A percentile compares a stretch with the other conserved stretches of the same genome.
Evolutionary conservation across 2,888 invertebrate genomes (phyloP).

Genomic region (Cephus pulcher): DNA sequence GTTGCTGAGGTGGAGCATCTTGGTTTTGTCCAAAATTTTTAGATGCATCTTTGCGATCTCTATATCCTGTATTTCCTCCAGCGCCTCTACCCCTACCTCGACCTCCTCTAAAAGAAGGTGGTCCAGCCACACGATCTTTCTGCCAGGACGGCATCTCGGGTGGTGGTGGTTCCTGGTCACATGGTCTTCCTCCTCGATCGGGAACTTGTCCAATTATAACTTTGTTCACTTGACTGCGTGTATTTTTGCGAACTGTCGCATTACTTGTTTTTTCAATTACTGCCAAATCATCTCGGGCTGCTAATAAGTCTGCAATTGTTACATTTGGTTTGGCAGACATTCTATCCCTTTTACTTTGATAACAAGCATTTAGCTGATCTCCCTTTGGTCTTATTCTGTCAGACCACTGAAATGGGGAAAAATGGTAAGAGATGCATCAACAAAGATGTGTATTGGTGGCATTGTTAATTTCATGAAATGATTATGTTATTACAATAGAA

Average conservation of each 20-base stretch:
- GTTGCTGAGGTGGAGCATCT: conserved; percentile 23
- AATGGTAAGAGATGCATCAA: too few relatives aligned
- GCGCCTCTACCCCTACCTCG: conserved; percentile 47
- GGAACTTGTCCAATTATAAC: conserved; percentile 93
- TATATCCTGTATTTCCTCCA: conserved; percentile 37
- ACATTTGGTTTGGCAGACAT: conserved; percentile 74
- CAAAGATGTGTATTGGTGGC: too few relatives aligned
- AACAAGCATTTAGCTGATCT: conserved; percentile 75
- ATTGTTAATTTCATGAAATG: neutral
- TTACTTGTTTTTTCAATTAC: conserved; percentile 94
- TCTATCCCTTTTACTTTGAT: conserved; percentile 68
- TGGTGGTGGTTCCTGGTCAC: conserved; percentile 91
- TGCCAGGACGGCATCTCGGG: conserved; percentile 98
- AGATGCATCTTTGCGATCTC: conserved; percentile 45
- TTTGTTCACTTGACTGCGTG: conserved; percentile 85
- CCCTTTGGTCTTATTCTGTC: conserved; percentile 81
- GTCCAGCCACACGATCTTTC: conserved; percentile 72
- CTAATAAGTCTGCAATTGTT: conserved; percentile 81
- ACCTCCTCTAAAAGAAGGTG: conserved; percentile 49
- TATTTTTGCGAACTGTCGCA: conserved; percentile 86
- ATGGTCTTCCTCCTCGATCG: conserved; percentile 93
- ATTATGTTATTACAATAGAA: conserved; percentile 1
- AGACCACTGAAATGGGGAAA: conserved; percentile 77
- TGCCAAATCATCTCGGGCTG: conserved; percentile 85
- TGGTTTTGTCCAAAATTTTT: conserved; percentile 48